Conservation (phyloP, 2,113 vertebrate species). For the Rhynchopsitta pachyrhyncha region DNA sequence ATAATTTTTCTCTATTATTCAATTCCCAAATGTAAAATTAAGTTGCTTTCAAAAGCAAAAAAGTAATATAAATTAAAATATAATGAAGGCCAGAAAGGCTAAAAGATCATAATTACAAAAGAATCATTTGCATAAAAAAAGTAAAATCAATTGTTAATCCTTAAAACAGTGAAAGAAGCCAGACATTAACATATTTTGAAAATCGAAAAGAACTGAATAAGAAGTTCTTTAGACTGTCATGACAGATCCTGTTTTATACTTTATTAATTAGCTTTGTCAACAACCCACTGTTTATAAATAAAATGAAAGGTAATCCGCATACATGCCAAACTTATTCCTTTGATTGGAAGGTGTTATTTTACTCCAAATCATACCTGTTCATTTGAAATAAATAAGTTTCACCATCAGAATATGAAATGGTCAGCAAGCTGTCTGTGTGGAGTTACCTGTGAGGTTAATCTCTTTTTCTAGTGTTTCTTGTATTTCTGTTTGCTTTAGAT, state of each 20-base stretch:
- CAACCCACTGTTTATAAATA: not conserved
- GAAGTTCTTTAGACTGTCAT: not conserved
- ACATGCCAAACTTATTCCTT: not conserved
- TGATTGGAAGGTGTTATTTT: fast-evolving
- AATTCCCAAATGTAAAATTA: not conserved
- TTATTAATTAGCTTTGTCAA: not conserved
- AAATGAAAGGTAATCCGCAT: not conserved
- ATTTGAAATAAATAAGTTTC: not conserved
- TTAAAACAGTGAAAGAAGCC: not conserved
- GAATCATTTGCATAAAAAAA: not conserved
- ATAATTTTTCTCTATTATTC: constrained; percentile 5
- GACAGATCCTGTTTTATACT: not conserved
- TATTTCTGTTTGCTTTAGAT: not conserved
- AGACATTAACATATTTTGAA: not conserved
- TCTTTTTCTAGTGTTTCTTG: not conserved
- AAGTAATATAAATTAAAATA: not conserved
- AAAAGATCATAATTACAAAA: not conserved
- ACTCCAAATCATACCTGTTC: not conserved
- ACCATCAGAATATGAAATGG: not conserved
- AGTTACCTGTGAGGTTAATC: not conserved
- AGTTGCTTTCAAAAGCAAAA: not conserved
- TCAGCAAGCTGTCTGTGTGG: not conserved
- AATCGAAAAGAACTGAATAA: not conserved
- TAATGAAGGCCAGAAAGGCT: not conserved
- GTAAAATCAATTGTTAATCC: not conserved